These are phyloP conservation scores for Druon quercuslanigerum DNA, from an alignment of 1,140 invertebrate species.

Conservation along the genomic window DNA sequence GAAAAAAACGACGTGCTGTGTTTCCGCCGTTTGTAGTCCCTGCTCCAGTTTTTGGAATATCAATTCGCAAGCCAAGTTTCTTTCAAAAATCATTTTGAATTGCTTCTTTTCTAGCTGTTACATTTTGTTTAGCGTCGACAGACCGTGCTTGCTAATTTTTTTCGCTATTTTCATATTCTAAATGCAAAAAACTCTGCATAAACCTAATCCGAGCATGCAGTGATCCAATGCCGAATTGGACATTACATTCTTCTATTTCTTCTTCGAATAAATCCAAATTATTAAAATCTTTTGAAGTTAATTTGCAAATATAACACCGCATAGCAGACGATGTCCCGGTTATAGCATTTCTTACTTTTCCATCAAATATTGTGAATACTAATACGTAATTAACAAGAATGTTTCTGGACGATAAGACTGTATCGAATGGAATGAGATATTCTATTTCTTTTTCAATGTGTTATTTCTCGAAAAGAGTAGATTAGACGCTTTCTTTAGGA, in stretches of 20 bases:
- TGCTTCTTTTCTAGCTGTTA: constrained; percentile 38
- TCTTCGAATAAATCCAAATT: neutral
- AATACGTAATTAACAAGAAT: constrained; percentile 2
- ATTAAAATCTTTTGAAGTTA: constrained; percentile 11
- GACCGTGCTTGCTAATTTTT: constrained; percentile 44
- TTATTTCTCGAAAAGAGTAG: neutral
- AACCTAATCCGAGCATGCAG: constrained; percentile 42
- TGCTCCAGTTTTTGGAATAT: constrained; percentile 42
- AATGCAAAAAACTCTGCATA: constrained; percentile 47
- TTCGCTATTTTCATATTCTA: constrained; percentile 35
- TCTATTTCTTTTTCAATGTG: constrained; percentile 23
- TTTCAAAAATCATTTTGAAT: constrained; percentile 34
- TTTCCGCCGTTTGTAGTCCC: constrained; percentile 52
- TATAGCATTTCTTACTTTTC: neutral
- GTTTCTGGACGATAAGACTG: neutral
- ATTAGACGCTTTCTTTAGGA: constrained; percentile 35
- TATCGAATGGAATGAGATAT: neutral
- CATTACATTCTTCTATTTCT: constrained; percentile 8
- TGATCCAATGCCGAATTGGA: constrained; percentile 29
- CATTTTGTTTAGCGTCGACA: constrained; percentile 35
- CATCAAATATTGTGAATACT: neutral
- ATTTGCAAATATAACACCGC: neutral
- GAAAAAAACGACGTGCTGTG: constrained; percentile 50
- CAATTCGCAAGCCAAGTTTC: constrained; percentile 39
- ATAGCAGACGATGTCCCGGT: neutral